phyloP scores from a whole-genome alignment of 2,888 invertebrate species.

The Sesamia inferens region DNA sequence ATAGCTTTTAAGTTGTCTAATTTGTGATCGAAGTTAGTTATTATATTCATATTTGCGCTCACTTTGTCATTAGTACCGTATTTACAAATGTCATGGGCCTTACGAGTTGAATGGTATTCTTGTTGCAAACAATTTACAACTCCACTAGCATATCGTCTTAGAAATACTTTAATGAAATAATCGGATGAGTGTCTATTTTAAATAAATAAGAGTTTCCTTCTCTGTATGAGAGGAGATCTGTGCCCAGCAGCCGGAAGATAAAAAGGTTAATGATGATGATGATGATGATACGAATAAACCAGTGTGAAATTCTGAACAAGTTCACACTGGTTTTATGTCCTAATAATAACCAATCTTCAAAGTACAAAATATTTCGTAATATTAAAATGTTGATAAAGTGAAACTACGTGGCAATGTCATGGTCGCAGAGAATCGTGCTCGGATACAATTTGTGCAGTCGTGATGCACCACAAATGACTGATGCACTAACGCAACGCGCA shows the following conservation, averaged over 20 bases:
- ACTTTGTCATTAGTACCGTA: constrained; percentile 58
- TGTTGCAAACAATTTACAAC: constrained; percentile 41
- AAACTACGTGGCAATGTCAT: constrained; percentile 85
- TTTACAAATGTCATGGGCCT: constrained; percentile 63
- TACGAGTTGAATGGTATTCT: constrained; percentile 49
- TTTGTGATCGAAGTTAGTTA: constrained; percentile 50
- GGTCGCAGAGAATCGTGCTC: constrained; percentile 81
- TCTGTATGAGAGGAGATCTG: too few relatives aligned
- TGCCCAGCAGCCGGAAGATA: too few relatives aligned
- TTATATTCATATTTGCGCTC: constrained; percentile 57
- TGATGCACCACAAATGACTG: constrained; percentile 83
- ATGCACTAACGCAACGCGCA: constrained; percentile 77
- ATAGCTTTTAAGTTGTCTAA: constrained; percentile 32
- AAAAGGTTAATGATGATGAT: too few relatives aligned
- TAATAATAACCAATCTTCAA: constrained; percentile 39
- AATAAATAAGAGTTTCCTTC: neutral
- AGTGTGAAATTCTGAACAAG: constrained; percentile 13
- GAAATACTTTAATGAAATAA: constrained; percentile 32
- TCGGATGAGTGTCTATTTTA: constrained; percentile 21
- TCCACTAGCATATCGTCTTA: constrained; percentile 23
- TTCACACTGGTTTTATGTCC: constrained; percentile 21
- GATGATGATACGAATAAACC: constrained; percentile 1
- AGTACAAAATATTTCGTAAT: constrained; percentile 50
- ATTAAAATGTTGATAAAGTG: constrained; percentile 69
- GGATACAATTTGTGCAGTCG: constrained; percentile 74